Evolutionary conservation across 1,140 invertebrate species (phyloP), one percentile per base, ranked within the genome.

Genomic region (Portunus trituberculatus): DNA sequence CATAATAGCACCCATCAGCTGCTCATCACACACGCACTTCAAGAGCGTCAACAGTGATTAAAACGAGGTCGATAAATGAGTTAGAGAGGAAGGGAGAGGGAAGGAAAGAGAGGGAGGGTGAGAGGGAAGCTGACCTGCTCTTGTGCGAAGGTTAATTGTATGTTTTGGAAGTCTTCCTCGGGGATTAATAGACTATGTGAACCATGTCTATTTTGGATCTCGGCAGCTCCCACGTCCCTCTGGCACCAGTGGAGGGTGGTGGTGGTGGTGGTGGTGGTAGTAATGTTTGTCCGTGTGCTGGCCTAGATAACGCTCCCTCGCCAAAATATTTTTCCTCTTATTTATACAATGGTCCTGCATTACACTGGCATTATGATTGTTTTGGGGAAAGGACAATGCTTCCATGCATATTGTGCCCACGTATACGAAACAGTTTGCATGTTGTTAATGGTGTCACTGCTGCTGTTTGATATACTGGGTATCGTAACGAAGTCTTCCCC

Each of bases 31-130:
- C 67, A 76, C 39, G 39, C 6, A 76, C 67, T 8, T 76, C 67
- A 25, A 76, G 67, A 76, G 67, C n/a, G 67, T 76, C 67, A 76
- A 76, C 67, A 76, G 67, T 76, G 67, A 76, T 76, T 76, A 76
- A 76, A 76, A 76, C 20, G 20, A n/a, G 67, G 67, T 76, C 67
- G 67, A 76, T 76, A 76, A 76, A 25, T 25, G 12, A n/a, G 20
- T 25, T n/a, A n/a, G 67, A 25, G 67, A 76, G 20, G 20, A 76
- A 8, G n/a, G 20, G 1, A 76, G 67, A n/a, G 67, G 3, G 20
- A 25, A n/a, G 2, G n/a, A 2, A 25, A 16, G 67, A 76, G 20
- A 2, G 67, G n/a, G 67, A 76, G 52, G 52, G 52, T 59, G 52
- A 59, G 2, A 10, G n/a, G 32, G 67, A 76, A 25, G n/a, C 20